phyloP scores from a whole-genome alignment of 2,888 invertebrate species.

The Oligia strigilis region DNA sequence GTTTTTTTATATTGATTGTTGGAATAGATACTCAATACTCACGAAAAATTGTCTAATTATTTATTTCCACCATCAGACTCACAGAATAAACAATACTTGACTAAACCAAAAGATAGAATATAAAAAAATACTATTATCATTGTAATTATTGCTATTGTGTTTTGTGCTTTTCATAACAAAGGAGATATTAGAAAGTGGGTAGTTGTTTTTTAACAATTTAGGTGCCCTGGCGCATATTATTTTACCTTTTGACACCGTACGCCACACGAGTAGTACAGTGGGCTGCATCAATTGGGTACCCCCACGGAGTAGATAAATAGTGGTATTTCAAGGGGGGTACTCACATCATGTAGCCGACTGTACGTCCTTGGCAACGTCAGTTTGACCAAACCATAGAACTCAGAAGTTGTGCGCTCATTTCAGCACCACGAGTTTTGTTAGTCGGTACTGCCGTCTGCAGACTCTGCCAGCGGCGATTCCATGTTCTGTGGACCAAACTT shows the following conservation, averaged over 20 bases:
- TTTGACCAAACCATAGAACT: neutral
- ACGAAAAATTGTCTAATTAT: neutral
- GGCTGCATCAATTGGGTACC: too few relatives aligned
- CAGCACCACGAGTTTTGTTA: neutral
- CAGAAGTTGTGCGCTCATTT: neutral
- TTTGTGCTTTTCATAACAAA: conserved; percentile 11
- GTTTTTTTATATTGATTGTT: neutral
- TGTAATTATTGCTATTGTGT: conserved; percentile 3
- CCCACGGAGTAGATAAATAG: too few relatives aligned
- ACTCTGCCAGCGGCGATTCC: neutral
- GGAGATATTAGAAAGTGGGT: neutral
- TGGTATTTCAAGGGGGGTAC: too few relatives aligned
- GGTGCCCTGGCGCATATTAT: neutral
- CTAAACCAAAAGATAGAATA: neutral
- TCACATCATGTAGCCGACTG: too few relatives aligned
- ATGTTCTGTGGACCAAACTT: neutral
- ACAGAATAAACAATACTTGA: neutral
- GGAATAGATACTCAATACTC: neutral
- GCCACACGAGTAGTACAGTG: neutral
- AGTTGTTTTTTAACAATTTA: conserved; percentile 5
- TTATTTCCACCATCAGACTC: neutral
- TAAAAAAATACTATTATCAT: neutral
- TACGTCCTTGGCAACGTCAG: neutral
- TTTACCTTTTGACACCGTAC: neutral
- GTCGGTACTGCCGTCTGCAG: neutral